phyloP scores from a whole-genome alignment of 2,888 invertebrate genomes.

The Protophormia terraenovae region DNA sequence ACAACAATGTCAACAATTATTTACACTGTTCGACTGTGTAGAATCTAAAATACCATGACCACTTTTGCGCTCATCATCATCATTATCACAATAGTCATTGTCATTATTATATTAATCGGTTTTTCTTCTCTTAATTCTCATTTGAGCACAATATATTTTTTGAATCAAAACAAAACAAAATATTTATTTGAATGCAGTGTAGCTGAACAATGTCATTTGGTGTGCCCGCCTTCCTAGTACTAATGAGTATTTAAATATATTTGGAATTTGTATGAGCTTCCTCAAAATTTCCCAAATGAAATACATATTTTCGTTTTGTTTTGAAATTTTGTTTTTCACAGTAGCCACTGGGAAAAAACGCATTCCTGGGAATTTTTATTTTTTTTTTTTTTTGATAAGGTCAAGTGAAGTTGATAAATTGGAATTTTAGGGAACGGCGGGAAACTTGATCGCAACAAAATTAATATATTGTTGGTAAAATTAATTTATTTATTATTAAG shows the following conservation, averaged over 20 bases:
- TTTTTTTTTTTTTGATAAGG: no score
- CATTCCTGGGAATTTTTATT: neutral
- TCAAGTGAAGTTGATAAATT: neutral
- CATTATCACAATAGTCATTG: neutral
- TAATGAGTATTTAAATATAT: neutral
- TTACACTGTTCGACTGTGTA: slow-evolving; percentile 4
- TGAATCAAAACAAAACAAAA: neutral
- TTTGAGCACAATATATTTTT: neutral
- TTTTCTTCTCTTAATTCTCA: neutral
- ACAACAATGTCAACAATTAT: neutral
- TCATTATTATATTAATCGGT: neutral
- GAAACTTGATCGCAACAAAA: no score
- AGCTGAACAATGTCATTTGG: slow-evolving; percentile 19
- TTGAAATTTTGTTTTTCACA: neutral
- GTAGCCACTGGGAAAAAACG: neutral
- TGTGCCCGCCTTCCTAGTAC: neutral
- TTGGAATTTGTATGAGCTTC: slow-evolving; percentile 5
- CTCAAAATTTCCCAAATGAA: neutral
- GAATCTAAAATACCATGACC: slow-evolving; percentile 32
- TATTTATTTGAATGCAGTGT: neutral
- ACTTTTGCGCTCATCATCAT: neutral
- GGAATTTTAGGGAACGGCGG: no score
- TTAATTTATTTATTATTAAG: no score
- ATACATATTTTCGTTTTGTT: neutral
- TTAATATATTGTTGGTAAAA: no score